Conservation (phyloP, 2,113 vertebrate genomes). For the Cyanoderma ruficeps region DNA sequence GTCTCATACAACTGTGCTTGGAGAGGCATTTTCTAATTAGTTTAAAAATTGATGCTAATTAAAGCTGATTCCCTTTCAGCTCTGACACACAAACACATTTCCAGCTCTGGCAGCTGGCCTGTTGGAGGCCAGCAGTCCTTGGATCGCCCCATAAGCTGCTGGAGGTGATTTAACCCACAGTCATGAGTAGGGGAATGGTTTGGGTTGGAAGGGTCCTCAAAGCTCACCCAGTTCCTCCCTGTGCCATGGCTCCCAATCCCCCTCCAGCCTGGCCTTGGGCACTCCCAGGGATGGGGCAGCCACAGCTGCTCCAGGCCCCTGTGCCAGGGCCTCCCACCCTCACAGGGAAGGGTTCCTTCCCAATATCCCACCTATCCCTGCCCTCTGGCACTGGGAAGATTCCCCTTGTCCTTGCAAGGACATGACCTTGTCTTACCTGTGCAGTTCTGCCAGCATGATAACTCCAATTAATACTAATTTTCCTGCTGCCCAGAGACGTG, state of each 20-base stretch:
- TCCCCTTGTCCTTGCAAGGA: background rate
- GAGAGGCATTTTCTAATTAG: background rate
- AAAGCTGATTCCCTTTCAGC: background rate
- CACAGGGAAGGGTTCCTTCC: background rate
- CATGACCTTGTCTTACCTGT: background rate
- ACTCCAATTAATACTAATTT: background rate
- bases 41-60: background rate
- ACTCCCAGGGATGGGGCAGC: background rate
- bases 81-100: background rate
- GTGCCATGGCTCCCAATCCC: background rate
- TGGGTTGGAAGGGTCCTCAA: background rate
- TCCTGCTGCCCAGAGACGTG: accelerated
- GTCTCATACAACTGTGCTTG: background rate
- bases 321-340: background rate
- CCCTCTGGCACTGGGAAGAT: background rate
- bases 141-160: background rate
- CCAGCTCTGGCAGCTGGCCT: background rate
- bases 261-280: accelerated
- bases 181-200: background rate
- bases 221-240: background rate
- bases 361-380: accelerated
- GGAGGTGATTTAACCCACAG: background rate
- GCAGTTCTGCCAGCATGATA: background rate
- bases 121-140: background rate
- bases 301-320: background rate